Conservation (phyloP, 2,113 vertebrate species). For the Oryzias javanicus region DNA sequence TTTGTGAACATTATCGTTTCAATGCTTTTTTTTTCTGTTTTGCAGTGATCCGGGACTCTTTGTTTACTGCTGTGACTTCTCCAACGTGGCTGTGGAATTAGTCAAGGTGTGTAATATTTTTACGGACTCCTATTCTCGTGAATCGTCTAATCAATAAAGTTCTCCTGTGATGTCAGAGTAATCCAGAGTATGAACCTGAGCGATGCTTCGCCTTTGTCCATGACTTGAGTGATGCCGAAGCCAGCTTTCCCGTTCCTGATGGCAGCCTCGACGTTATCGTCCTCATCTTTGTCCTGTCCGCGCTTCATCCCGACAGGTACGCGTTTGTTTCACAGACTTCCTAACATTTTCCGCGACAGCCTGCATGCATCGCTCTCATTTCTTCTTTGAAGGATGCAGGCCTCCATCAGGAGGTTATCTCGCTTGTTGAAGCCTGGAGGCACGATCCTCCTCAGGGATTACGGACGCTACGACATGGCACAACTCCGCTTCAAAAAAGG, state of each 20-base stretch:
- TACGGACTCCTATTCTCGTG: neutral
- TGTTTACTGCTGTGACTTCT: constrained; percentile 97
- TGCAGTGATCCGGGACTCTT: constrained; percentile 91
- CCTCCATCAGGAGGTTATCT: constrained; percentile 79
- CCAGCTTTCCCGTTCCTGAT: constrained; percentile 82
- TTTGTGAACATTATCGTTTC: neutral
- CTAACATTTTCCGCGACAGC: neutral
- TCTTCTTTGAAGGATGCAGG: constrained; percentile 82
- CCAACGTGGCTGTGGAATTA: constrained; percentile 87
- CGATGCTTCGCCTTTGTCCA: constrained; percentile 94
- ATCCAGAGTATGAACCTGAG: constrained; percentile 83
- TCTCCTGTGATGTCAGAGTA: constrained; percentile 72
- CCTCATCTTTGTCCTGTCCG: constrained; percentile 95
- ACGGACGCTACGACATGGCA: constrained; percentile 95
- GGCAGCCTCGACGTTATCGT: constrained; percentile 87
- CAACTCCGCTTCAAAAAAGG: constrained; percentile 98
- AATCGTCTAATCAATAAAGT: constrained; percentile 6
- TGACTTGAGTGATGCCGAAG: constrained; percentile 83
- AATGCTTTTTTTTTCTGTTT: constrained; percentile 16
- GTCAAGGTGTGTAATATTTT: constrained; percentile 85
- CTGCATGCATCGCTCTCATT: neutral
- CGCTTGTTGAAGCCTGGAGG: constrained; percentile 89
- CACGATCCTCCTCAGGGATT: constrained; percentile 90
- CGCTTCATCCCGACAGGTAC: constrained; percentile 91
- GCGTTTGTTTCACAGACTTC: constrained; percentile 36